phyloP scores from a whole-genome alignment of 2,888 invertebrate genomes.

The Campoplex nolae region DNA sequence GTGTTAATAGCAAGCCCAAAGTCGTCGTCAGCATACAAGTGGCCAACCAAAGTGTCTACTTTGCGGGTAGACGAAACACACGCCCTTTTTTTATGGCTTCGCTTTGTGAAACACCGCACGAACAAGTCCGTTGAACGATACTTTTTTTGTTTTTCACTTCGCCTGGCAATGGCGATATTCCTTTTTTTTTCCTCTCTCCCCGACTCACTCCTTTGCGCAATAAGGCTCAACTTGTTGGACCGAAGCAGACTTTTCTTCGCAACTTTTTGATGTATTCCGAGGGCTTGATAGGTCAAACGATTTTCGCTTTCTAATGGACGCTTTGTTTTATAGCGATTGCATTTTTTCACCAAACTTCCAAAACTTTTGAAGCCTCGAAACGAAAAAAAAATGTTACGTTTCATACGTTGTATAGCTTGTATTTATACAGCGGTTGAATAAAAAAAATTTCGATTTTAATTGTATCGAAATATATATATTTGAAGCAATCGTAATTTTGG shows the following conservation, averaged over 20 bases:
- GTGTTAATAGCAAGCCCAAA: conserved; percentile 74
- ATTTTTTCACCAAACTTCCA: background rate
- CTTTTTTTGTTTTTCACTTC: background rate
- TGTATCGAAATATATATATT: background rate
- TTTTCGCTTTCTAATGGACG: conserved; percentile 15
- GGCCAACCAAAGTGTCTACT: conserved; percentile 55
- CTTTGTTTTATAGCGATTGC: background rate
- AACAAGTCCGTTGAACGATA: conserved; percentile 12
- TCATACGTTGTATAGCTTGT: background rate
- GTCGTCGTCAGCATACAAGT: conserved; percentile 73
- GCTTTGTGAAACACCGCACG: conserved; percentile 54
- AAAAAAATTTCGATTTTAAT: background rate
- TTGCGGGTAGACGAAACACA: conserved; percentile 48
- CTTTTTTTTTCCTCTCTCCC: background rate
- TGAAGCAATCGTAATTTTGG: background rate
- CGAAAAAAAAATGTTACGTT: background rate
- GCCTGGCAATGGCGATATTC: background rate
- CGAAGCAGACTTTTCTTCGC: background rate
- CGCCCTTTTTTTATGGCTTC: conserved; percentile 55
- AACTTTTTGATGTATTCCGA: background rate
- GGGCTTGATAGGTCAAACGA: conserved; percentile 4
- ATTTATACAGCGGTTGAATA: background rate
- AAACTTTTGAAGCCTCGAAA: background rate
- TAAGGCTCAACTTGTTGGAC: conserved; percentile 15
- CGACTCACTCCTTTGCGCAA: background rate